Conservation (phyloP, 2,888 invertebrate species). For the Harmothoe impar region DNA sequence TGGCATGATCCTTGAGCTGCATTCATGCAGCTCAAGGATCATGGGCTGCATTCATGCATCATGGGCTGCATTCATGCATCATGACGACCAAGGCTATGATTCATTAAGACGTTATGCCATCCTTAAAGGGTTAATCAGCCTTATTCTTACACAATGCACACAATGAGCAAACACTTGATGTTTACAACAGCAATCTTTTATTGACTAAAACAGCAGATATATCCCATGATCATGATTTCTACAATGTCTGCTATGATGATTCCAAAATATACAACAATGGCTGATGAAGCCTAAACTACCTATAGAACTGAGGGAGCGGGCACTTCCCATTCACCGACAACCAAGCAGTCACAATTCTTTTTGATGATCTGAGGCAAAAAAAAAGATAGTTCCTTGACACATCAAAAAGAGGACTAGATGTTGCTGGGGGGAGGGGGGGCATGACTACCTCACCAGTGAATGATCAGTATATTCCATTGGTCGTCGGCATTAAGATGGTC, state of each 20-base stretch:
- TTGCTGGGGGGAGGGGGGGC: background rate
- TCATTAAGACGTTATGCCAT: too few relatives aligned
- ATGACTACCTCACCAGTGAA: background rate
- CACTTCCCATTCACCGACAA: slow-evolving; percentile 31
- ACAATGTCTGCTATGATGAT: slow-evolving; percentile 66
- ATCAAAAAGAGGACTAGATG: slow-evolving; percentile 15
- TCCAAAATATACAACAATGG: slow-evolving; percentile 67
- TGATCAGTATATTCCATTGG: background rate
- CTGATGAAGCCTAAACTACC: slow-evolving; percentile 63
- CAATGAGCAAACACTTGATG: background rate
- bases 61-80: too few relatives aligned
- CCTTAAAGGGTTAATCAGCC: too few relatives aligned
- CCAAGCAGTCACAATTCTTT: slow-evolving; percentile 26
- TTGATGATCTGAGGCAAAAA: background rate
- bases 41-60: too few relatives aligned
- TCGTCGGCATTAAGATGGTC: background rate
- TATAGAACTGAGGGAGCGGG: slow-evolving; percentile 37
- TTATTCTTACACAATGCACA: too few relatives aligned
- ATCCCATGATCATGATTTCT: slow-evolving; percentile 66
- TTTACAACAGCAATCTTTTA: slow-evolving; percentile 66
- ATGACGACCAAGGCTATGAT: too few relatives aligned
- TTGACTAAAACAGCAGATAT: slow-evolving; percentile 67
- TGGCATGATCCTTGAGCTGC: too few relatives aligned
- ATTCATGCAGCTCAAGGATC: too few relatives aligned
- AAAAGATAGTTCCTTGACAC: background rate